These are phyloP conservation scores for Ommatoiulus sabulosus DNA, from an alignment of 2,888 invertebrate genomes.

Conservation along the genomic window DNA sequence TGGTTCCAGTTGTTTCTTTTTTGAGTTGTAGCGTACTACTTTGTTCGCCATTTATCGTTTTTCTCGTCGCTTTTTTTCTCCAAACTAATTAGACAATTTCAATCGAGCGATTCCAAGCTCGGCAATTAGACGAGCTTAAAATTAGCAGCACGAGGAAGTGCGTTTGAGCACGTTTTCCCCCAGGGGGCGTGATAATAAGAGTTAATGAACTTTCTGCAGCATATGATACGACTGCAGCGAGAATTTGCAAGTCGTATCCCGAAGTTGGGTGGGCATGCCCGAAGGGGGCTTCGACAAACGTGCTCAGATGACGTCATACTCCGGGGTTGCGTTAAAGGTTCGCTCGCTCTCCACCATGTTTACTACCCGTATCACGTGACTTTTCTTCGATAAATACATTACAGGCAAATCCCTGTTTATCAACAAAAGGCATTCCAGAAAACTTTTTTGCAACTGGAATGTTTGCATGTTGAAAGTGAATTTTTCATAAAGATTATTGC, in stretches of 20 bases:
- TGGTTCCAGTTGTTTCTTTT: background rate
- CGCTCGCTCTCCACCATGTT: no score
- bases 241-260: background rate
- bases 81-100: constrained; percentile 33
- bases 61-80: background rate
- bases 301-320: background rate
- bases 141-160: constrained; percentile 28
- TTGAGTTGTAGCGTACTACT: no score
- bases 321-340: no score
- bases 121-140: constrained; percentile 35
- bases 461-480: no score
- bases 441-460: no score
- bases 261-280: background rate
- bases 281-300: background rate
- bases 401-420: no score
- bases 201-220: constrained; percentile 17
- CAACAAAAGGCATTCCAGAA: no score
- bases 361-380: no score
- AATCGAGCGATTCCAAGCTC: background rate
- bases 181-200: background rate
- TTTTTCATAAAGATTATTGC: no score
- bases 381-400: no score
- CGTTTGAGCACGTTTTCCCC: background rate
- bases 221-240: background rate
- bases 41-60: background rate